Evolutionary conservation across 2,113 vertebrate genomes (phyloP), one percentile per base, ranked within the genome.

Genomic region (Pavo muticus): DNA sequence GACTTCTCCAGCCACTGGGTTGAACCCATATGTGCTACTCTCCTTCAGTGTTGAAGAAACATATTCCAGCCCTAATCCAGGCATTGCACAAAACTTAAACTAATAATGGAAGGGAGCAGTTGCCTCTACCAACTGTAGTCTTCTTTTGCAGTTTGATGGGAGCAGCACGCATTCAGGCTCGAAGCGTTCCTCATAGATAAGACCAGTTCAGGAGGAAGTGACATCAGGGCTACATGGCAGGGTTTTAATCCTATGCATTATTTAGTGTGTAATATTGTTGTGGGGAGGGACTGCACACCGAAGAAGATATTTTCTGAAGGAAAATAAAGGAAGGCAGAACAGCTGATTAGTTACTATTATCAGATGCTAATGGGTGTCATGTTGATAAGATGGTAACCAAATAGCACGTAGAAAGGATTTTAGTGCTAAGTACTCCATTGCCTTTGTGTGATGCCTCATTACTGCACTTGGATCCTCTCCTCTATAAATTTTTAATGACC

Each of bases 301-400:
- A 80, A 85, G 75, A 9, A 93, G 91, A 92, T 79, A 76, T 96
- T 95, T 96, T 94, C 74, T 95, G 91, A 91, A 97, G 95, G 94
- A 96, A 97, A 97, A 97, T 96, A 77, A 96, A 97, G 97, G 93
- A 85, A 96, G 97, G 97, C 97, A 97, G 96, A 94, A 93, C 97
- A 97, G 97, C 97, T 98, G 97, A 98, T 98, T 98, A 97, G 98
- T 97, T 98, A 95, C 96, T 97, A 97, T 97, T 95, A 97, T 97
- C 95, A 96, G 98, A 73, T 94, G 81, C 97, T 98, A 98, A 98
- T 98, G 98, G 98, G 97, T 98, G 97, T 97, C 81, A 80, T 92
- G 97, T 98, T 98, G 98, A 98, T 98, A 97, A 97, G 97, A 96
- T 95, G 89, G 98, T 98, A 98, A 98, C 97, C 93, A 94, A 98